These are phyloP conservation scores for Todiramphus chloris DNA, from an alignment of 2,113 vertebrate species.

Conservation along the genomic window DNA sequence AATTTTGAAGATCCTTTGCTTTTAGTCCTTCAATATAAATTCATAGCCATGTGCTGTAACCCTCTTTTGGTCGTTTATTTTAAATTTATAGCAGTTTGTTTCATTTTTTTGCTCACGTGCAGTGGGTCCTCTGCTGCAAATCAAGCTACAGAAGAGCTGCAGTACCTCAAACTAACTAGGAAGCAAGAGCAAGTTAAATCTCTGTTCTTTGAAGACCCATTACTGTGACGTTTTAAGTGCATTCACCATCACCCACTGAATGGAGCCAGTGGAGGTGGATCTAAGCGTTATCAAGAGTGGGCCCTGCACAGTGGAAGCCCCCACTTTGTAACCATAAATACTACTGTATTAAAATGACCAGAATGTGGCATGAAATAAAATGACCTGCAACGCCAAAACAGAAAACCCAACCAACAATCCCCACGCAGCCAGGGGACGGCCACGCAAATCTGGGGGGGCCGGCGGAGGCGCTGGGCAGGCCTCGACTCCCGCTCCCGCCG, in stretches of 20 bases:
- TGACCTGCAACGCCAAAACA: background rate
- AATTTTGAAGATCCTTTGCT: background rate
- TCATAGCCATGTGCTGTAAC: background rate
- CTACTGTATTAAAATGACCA: background rate
- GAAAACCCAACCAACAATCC: too few species aligned
- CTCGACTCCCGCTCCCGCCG: background rate
- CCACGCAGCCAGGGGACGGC: background rate
- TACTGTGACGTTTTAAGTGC: fast-evolving
- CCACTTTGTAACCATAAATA: fast-evolving
- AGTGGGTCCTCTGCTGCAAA: background rate
- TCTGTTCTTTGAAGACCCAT: background rate
- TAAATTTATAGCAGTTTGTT: background rate
- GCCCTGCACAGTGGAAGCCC: background rate
- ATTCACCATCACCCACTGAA: background rate
- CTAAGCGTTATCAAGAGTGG: fast-evolving
- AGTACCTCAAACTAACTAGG: background rate
- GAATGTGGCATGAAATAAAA: background rate
- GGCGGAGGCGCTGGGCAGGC: too few species aligned
- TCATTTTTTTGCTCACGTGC: background rate
- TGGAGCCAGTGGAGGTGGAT: background rate
- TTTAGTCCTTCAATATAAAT: background rate
- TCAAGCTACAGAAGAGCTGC: fast-evolving
- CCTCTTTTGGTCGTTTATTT: background rate
- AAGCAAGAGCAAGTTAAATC: background rate
- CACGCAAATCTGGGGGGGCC: fast-evolving